Base-by-base conservation (phyloP, 2,113 vertebrate species). In the Dromas ardeola region DNA sequence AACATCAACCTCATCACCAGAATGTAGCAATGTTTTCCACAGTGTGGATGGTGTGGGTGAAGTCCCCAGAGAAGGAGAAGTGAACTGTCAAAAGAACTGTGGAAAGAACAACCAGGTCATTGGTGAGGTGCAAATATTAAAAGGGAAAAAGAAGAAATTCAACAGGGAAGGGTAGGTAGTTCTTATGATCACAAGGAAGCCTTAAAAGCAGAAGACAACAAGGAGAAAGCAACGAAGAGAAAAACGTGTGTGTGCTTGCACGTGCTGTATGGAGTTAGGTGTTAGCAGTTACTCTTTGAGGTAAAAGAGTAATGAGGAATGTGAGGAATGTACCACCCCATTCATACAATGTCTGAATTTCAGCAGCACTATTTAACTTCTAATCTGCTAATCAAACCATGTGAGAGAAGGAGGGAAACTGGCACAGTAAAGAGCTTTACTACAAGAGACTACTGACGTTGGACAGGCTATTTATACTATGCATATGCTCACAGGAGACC, bases 311-410 rank as follows among this genome's bases (percentile, higher is more conserved):
- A 70, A 49, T 7, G n/a, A 91, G 22, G 42, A 82, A 63, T 30
- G 45, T 50, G 55, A 93, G 42, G 22, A 82, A 77, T 32, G 62
- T 56, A 63, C 13, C 18, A 80, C 49, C 26, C 69, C 67, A 65
- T 52, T 72, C 47, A 86, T 5, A 63, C 1, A 0, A 29, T 65
- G 30, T 34, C 72, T 86, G 71, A 88, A 93, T 73, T 93, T 82
- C 66, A 90, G 79, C 66, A 90, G 79, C 43, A 58, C 36, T 93
- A 56, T 85, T 32, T 6, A 36, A 70, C 25, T 93, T 88, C 40
- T 88, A 80, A 90, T 73, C 67, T 86, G 86, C 67, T 90, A 73
- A 90, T 49, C 47, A 79, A 90, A 34, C 56, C 56, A 61, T 29
- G 49, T 69, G 81, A 93, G 47, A 55, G 77, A 66, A 81, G 13